A percentile compares a stretch with the other conserved stretches of the same genome.
Conservation (phyloP, 2,113 vertebrate genomes). For the Lampris megalopsis region DNA sequence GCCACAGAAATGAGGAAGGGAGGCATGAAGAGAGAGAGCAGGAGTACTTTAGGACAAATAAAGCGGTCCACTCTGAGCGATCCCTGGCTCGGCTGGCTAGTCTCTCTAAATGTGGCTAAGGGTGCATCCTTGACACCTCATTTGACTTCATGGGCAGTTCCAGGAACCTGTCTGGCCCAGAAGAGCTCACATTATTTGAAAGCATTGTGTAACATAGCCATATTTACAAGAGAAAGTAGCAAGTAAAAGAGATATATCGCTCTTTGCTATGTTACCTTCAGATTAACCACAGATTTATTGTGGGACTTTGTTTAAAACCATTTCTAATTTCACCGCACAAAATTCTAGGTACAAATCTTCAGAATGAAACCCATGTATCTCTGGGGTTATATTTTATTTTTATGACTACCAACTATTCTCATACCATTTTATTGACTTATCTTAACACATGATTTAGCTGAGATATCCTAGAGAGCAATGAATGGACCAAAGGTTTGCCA, state of each 20-base stretch:
- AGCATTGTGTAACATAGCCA: not conserved
- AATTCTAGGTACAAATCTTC: too few species aligned
- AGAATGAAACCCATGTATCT: too few species aligned
- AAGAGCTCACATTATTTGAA: not conserved
- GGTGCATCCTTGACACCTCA: slow-evolving; percentile 18
- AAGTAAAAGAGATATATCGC: not conserved
- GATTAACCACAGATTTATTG: too few species aligned
- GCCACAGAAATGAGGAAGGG: slow-evolving; percentile 62
- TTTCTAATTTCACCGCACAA: not conserved
- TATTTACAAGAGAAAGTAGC: not conserved
- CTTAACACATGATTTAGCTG: not conserved
- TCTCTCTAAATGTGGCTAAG: slow-evolving; percentile 9
- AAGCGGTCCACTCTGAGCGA: slow-evolving; percentile 36
- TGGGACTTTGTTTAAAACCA: slow-evolving; percentile 1
- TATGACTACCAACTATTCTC: too few species aligned
- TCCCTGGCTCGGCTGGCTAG: slow-evolving; percentile 2
- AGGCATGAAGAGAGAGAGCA: slow-evolving; percentile 45
- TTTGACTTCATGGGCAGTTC: slow-evolving; percentile 8
- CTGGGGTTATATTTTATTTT: too few species aligned
- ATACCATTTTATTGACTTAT: not conserved
- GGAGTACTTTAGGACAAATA: slow-evolving; percentile 61
- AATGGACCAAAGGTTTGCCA: not conserved
- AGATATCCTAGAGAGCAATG: not conserved
- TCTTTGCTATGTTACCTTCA: too few species aligned
- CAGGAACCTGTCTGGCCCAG: slow-evolving; percentile 11